Evolutionary conservation across 1,140 invertebrate genomes (phyloP).

Genomic region (Calycopis cecrops): DNA sequence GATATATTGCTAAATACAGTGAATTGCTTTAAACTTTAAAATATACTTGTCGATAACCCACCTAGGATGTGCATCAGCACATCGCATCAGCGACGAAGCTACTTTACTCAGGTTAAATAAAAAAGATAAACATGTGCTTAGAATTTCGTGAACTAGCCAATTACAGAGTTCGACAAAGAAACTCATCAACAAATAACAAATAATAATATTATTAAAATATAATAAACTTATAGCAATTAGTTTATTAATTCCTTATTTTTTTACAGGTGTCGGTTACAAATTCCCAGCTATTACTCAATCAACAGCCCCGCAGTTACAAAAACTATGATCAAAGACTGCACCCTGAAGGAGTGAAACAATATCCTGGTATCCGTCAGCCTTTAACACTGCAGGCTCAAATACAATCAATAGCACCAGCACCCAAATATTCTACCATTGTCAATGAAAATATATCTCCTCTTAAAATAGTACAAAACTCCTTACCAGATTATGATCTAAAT

Average conservation of each 20-base stretch:
- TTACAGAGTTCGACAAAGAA: no score
- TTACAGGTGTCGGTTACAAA: neutral
- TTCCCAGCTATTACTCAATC: neutral
- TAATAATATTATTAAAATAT: no score
- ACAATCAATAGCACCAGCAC: neutral
- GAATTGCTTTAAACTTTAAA: no score
- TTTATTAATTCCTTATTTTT: neutral
- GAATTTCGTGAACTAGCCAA: no score
- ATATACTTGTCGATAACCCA: no score
- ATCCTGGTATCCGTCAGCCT: neutral
- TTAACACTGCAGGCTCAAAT: neutral
- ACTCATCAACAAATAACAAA: no score
- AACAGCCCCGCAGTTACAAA: neutral
- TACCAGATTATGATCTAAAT: conserved; percentile 23
- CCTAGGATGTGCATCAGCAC: no score
- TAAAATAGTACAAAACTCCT: conserved; percentile 23
- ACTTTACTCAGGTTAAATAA: no score
- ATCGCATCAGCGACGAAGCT: no score
- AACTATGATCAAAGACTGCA: conserved; percentile 18
- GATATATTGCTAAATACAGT: no score
- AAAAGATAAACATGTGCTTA: no score
- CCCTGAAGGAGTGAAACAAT: neutral
- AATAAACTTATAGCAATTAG: no score
- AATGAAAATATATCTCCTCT: neutral
- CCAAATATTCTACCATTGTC: neutral